Evolutionary conservation across 1,140 invertebrate genomes (phyloP), one percentile per base, ranked within the genome.

Genomic region (Limonius californicus): DNA sequence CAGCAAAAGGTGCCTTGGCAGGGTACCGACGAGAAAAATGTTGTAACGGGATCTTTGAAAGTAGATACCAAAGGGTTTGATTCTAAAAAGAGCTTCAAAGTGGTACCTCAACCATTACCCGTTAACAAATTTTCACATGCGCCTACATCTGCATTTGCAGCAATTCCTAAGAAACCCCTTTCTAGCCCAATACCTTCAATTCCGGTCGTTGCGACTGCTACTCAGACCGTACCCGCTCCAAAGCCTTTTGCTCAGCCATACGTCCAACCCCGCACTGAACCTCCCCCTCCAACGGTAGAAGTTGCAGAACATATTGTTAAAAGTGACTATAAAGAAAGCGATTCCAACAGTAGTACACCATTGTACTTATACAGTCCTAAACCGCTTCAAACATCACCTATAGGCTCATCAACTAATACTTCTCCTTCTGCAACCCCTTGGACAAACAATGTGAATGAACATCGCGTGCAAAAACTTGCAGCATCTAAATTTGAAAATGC

Each of bases 111-210:
- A 72, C 83, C 82, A 14, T 74, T 81, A 47, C 83, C 81, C 0
- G 80, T 87, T 0, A 87, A 87, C 74, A 82, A 87, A 64, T 89
- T 89, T 66, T 87, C 84, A 42, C 87, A 89, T 69, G 86, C 86
- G 1, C 85, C 86, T 1, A 82, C 85, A 75, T 88, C 87, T 8
- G 86, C 86, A 14, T 89, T 89, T 63, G 84, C 84, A 63, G 87
- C 87, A 15, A 72, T 67, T 12, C 56, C 54, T 9, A 74, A 71
- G 21, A 68, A 66, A 30, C 66, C 63, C n/a, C 0, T 64, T 56
- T 18, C 54, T 54, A 23, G 14, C 18, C 12, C 45, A 62, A 9
- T 27, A 4, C 3, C 9, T 27, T 4, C 23, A 27, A 3, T 4
- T 4, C 23, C 23, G 9, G 9, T 27, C 3, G 23, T 27, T 27